Base-by-base conservation (phyloP, 2,113 vertebrate species). In the Varanus salvator region DNA sequence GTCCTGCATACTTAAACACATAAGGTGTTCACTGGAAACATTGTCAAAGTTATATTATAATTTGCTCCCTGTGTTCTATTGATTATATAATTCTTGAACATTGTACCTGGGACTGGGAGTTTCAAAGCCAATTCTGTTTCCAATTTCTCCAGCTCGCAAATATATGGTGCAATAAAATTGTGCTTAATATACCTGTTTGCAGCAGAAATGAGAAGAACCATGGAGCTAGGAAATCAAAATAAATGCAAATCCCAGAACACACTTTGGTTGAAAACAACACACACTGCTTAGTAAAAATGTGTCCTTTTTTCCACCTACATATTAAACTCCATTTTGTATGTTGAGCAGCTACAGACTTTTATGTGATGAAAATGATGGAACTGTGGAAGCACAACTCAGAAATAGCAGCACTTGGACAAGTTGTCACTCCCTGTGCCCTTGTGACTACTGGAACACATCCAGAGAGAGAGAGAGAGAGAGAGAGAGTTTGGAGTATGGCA, bases 51-150 rank as follows among this genome's bases (percentile, higher is more conserved):
- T 87, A 64, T 23, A 68, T 78, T 80, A 60, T 11, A 60, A 82
- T 82, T 60, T 80, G 54, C 38, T 74, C 23, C 8, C 38, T 69
- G 68, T 19, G 52, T 86, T 48, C 1, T 57, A 64, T 80, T 81
- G 68, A 90, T 80, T 81, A 81, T 80, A 76, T 72, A 90, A 57
- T 64, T 86, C 68, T 64, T 81, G 68, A 81, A 64, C 29, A 82
- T 48, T 31, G 38, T n/a, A 74, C 60, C 48, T 74, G 50, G 34
- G 50, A 75, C 27, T 29, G 52, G 52, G 57, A 81, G 60, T 90
- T 64, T 54, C 52, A 44, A n/a, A n/a, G 71, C n/a, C n/a, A 89
- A 23, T 75, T 75, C n/a, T 19, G 57, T 50, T 78, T 87, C 31
- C 87, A 80, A 57, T 91, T 52, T 1, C 31, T 82, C 23, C 9